Conservation (phyloP, 2,888 invertebrate species). For the Drosophila histrio region DNA sequence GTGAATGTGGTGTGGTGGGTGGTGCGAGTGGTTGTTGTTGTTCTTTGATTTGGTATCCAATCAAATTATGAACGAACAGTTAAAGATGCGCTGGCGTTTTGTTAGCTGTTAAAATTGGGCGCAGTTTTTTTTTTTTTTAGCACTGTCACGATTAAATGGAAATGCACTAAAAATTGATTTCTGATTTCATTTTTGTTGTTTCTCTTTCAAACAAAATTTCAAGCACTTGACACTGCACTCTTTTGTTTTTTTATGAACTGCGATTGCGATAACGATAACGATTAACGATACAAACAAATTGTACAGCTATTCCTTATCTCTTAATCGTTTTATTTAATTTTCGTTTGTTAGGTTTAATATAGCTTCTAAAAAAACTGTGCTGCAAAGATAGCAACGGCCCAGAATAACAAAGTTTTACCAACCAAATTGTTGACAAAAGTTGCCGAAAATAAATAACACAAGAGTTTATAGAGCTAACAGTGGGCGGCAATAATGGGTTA, state of each 20-base stretch:
- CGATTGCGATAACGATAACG: conserved; percentile 46
- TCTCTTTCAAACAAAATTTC: conserved; percentile 10
- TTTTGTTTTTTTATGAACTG: background rate
- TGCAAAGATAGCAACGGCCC: conserved; percentile 67
- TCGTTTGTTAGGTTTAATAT: conserved; percentile 1
- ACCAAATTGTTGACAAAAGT: conserved; percentile 16
- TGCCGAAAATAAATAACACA: conserved; percentile 23
- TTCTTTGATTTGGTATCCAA: conserved; percentile 53
- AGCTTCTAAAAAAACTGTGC: conserved; percentile 35
- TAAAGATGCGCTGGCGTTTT: conserved; percentile 49
- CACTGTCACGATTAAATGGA: conserved; percentile 53
- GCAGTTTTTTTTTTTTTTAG: conserved; percentile 38
- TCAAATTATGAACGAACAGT: conserved; percentile 48
- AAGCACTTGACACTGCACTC: conserved; percentile 49
- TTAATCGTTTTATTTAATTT: conserved; percentile 21
- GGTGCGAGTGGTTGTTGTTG: conserved; percentile 54
- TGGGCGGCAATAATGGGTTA: conserved; percentile 77
- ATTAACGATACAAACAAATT: conserved; percentile 36
- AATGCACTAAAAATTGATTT: conserved; percentile 54
- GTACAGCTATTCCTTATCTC: conserved; percentile 14
- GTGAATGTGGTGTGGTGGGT: conserved; percentile 45
- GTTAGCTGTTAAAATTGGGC: conserved; percentile 15
- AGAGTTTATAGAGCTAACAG: conserved; percentile 28
- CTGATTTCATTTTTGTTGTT: background rate
- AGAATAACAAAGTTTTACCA: conserved; percentile 69